Conservation (phyloP, 2,113 vertebrate genomes). For the Ahaetulla prasina region DNA sequence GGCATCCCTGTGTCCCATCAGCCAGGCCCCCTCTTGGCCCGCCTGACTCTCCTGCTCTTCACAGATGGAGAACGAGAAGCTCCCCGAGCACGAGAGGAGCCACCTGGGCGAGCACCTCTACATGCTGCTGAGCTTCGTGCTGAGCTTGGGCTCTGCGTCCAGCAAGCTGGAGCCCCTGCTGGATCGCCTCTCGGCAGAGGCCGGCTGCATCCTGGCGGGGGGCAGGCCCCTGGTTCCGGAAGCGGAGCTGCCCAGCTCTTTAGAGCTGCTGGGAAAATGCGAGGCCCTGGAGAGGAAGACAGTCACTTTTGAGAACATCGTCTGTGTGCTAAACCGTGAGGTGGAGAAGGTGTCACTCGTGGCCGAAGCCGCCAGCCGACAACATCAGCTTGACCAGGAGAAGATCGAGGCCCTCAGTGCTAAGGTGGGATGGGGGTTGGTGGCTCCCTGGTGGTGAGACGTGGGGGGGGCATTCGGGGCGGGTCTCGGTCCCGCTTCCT, state of each 20-base stretch:
- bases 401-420: slow-evolving; percentile 79
- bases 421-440: slow-evolving; percentile 69
- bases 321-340: slow-evolving; percentile 90
- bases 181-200: slow-evolving; percentile 35
- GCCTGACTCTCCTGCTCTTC: not conserved
- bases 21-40: not conserved
- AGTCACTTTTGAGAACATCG: slow-evolving; percentile 84
- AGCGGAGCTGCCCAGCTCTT: slow-evolving; percentile 47
- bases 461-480: not conserved
- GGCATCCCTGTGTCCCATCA: not conserved
- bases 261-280: slow-evolving; percentile 75
- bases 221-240: slow-evolving; percentile 17
- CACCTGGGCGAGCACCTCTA: slow-evolving; percentile 79
- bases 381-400: slow-evolving; percentile 85
- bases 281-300: slow-evolving; percentile 82
- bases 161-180: slow-evolving; percentile 12
- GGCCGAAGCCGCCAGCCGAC: slow-evolving; percentile 77
- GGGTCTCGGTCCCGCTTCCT: not conserved
- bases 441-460: not conserved
- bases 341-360: slow-evolving; percentile 81
- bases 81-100: slow-evolving; percentile 77
- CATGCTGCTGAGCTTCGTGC: slow-evolving; percentile 72
- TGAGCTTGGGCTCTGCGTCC: slow-evolving; percentile 52
- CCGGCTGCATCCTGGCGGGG: not conserved
- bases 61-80: slow-evolving; percentile 80